Conservation (phyloP, 2,797 vertebrate genomes). For the Mus spretus region DNA sequence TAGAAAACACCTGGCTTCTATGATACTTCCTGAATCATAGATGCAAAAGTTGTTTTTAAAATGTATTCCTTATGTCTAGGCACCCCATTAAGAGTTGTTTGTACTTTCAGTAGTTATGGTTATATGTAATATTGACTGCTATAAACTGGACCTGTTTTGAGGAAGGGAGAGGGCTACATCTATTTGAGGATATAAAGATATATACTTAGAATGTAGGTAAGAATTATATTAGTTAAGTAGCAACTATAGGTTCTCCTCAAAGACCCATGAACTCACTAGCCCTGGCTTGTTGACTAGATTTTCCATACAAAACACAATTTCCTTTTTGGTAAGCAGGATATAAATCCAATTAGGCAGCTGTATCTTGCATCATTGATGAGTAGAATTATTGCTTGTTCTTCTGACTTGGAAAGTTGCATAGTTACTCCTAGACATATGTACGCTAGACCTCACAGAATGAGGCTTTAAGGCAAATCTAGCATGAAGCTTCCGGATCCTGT, state of each 20-base stretch:
- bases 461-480: background rate
- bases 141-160: background rate
- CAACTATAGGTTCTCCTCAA: background rate
- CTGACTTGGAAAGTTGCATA: background rate
- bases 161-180: background rate
- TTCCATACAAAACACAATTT: background rate
- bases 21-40: background rate
- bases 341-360: background rate
- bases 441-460: background rate
- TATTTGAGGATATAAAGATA: background rate
- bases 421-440: background rate
- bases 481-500: background rate
- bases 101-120: background rate
- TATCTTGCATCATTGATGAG: background rate
- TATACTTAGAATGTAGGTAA: background rate
- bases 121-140: background rate
- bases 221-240: background rate
- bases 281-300: background rate
- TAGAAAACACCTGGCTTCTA: background rate
- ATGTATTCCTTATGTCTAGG: background rate
- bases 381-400: background rate
- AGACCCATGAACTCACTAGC: background rate
- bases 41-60: background rate
- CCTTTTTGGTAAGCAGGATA: background rate
- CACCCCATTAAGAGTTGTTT: background rate